Evolutionary conservation across 2,888 invertebrate species (phyloP), one percentile per base, ranked within the genome.

Genomic region (Drosophila koepferae): DNA sequence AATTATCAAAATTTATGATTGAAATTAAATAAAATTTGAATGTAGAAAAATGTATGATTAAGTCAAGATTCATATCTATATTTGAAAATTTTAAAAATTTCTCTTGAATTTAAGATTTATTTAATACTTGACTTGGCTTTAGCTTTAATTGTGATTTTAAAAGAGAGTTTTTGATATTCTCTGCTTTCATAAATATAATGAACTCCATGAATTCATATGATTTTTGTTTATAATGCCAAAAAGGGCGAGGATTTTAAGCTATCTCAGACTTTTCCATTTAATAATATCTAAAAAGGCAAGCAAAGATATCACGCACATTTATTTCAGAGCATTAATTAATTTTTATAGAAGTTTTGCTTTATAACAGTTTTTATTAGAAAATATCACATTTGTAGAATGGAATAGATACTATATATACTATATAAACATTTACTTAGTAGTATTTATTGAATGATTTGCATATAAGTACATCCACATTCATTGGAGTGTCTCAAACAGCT

Each of bases 401-500:
- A 28, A 28, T 34, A 23, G 6, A 10, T 49, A 1, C n/a, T 55
- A 14, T 44, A 41, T 44, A 43, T 44, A 53, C 20, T 38, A 8
- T 54, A 38, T 54, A 38, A 38, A 38, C 16, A 54, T 20, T 20
- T 51, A 36, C 51, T 51, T 51, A 51, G 34, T 51, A 51, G 55
- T 44, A 41, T 49, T 40, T 49, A 60, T 31, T 41, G 28, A 43
- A 31, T 41, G n/a, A 43, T 41, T 34, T 31, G n/a, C 18, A 43
- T 8, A 20, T 20, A 23, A 40, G 18, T 36, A 18, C 23, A 46
- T 23, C 31, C 48, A 41, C 54, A 63, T 72, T 55, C 31, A 46
- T 31, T 61, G 18, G 40, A 72, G 72, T 72, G 60, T 51, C 28
- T 51, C 41, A 28, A 31, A 7, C 40, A 46, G 74, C 14, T 41